Evolutionary conservation across 2,113 vertebrate genomes (phyloP).

Genomic region (Anhinga anhinga): DNA sequence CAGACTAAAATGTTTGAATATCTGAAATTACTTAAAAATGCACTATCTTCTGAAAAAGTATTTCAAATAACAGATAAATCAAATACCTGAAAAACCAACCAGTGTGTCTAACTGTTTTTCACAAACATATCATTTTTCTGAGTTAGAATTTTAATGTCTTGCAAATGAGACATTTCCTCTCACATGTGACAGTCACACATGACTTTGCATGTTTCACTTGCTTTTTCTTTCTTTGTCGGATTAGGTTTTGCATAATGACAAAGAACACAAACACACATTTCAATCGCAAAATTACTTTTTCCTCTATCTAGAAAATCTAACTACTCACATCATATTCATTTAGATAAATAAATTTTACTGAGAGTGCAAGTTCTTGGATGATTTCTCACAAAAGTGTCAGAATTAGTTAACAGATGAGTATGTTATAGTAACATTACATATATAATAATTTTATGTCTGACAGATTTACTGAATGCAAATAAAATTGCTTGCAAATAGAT

Average conservation of each 20-base stretch:
- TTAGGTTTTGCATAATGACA: background rate
- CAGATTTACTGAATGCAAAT: background rate
- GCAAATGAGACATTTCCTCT: background rate
- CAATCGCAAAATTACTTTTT: background rate
- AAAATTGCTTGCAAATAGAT: background rate
- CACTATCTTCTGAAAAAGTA: background rate
- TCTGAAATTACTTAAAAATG: background rate
- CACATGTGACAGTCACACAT: background rate
- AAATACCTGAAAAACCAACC: background rate
- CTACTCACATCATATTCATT: background rate
- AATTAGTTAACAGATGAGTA: background rate
- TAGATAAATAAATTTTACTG: background rate
- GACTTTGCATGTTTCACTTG: background rate
- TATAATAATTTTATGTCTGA: background rate
- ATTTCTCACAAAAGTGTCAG: background rate
- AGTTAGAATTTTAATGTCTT: background rate
- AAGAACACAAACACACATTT: background rate
- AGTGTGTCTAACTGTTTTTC: background rate
- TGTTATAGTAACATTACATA: background rate
- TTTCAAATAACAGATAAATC: background rate
- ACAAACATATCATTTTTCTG: background rate
- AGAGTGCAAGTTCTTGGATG: background rate
- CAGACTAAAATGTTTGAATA: background rate
- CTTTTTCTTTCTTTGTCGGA: background rate
- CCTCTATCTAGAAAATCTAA: background rate